These are phyloP conservation scores for Cartodere bifasciata DNA, from an alignment of 2,888 invertebrate genomes.

Conservation along the genomic window DNA sequence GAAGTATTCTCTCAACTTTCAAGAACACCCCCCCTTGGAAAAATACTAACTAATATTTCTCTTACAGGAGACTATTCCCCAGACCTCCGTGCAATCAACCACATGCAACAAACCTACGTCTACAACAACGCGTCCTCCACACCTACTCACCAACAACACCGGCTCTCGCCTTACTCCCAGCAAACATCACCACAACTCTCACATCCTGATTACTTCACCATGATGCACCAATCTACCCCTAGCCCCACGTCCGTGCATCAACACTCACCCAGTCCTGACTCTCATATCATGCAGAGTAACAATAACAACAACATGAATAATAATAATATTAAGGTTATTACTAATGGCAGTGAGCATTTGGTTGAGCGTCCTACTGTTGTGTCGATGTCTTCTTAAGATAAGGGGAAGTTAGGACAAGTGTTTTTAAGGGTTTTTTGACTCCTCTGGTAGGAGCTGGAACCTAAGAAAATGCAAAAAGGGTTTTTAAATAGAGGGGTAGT, in stretches of 20 bases:
- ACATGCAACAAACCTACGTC: slow-evolving; percentile 24
- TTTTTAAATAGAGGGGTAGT: no score
- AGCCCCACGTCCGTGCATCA: slow-evolving; percentile 26
- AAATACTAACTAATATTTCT: no score
- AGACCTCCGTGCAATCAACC: slow-evolving; percentile 23
- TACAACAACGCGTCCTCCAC: slow-evolving; percentile 20
- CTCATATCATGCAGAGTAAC: slow-evolving; percentile 25
- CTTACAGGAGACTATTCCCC: no score
- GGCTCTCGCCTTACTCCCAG: slow-evolving; percentile 29
- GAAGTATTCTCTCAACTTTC: no score
- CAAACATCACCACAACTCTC: slow-evolving; percentile 32
- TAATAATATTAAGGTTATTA: slow-evolving; percentile 25
- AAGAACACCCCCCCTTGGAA: no score
- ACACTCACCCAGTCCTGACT: slow-evolving; percentile 29
- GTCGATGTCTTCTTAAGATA: slow-evolving; percentile 29
- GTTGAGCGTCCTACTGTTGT: slow-evolving; percentile 32
- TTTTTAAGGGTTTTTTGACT: no score
- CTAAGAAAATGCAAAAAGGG: no score
- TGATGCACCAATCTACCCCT: slow-evolving; percentile 26
- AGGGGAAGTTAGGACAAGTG: no score
- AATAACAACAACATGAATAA: slow-evolving; percentile 23
- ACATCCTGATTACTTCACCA: slow-evolving; percentile 25
- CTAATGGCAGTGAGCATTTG: slow-evolving; percentile 26
- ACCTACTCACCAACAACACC: slow-evolving; percentile 20
- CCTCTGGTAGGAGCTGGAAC: no score